Percentiles rank a stretch among this genome's conserved stretches.
phyloP scores from a whole-genome alignment of 2,113 vertebrate species.

The Cettia cetti region DNA sequence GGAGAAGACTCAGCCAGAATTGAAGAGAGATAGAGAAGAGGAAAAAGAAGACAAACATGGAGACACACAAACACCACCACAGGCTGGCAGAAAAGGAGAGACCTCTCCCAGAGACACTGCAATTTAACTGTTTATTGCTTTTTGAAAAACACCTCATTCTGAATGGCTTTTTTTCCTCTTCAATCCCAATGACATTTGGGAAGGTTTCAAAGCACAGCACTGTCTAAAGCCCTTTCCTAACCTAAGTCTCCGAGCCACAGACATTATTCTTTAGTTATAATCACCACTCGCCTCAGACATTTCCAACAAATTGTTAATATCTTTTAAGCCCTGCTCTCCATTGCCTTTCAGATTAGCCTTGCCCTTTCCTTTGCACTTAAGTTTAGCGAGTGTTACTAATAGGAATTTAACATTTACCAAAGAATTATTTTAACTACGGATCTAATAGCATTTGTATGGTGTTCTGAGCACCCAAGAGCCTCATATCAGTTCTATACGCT shows the following conservation, averaged over 20 bases:
- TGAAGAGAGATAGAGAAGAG: neutral
- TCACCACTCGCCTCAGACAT: constrained; percentile 46
- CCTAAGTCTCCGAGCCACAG: constrained; percentile 9
- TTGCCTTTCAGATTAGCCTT: constrained; percentile 63
- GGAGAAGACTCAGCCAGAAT: neutral
- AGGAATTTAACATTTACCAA: constrained; percentile 73
- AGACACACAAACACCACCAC: neutral
- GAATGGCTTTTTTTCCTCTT: neutral
- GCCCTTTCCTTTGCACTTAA: constrained; percentile 66
- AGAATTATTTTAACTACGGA: constrained; percentile 63
- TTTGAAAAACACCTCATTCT: neutral
- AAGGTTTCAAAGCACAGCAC: neutral
- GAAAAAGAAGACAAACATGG: neutral
- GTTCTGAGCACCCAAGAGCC: constrained; percentile 39
- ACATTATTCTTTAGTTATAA: neutral
- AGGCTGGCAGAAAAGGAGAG: neutral
- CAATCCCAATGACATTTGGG: neutral
- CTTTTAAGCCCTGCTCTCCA: constrained; percentile 40
- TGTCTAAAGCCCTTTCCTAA: neutral
- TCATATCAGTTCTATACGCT: constrained; percentile 32
- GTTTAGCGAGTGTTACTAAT: constrained; percentile 70
- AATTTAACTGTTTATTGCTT: neutral
- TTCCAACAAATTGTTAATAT: constrained; percentile 52
- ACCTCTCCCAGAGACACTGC: neutral
- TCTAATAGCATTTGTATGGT: constrained; percentile 52